phyloP scores from a whole-genome alignment of 2,113 vertebrate species.

The Cygnus buccinator region DNA sequence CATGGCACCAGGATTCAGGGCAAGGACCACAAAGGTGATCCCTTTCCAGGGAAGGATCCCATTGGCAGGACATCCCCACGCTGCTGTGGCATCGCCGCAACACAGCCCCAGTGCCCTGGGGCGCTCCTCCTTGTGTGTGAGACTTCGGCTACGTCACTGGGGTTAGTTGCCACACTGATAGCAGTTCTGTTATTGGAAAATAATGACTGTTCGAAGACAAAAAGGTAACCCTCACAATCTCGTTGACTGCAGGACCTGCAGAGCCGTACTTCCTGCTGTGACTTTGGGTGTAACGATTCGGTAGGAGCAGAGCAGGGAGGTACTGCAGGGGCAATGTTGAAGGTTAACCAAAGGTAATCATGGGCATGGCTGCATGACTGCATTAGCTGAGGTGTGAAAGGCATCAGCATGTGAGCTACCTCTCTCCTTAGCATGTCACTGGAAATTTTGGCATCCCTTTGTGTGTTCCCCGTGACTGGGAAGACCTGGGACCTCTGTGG shows the following conservation, averaged over 20 bases:
- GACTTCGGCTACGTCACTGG: background rate
- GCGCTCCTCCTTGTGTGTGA: accelerated
- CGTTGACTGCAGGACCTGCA: background rate
- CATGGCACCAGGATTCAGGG: background rate
- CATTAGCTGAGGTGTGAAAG: background rate
- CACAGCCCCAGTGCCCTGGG: accelerated
- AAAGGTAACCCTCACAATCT: background rate
- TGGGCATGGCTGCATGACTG: background rate
- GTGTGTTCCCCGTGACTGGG: background rate
- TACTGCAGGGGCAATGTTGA: background rate
- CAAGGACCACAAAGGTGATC: background rate
- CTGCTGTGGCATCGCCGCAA: background rate
- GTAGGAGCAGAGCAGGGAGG: background rate
- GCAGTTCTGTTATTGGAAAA: background rate
- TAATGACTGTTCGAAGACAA: background rate
- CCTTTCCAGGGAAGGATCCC: background rate
- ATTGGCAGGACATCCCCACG: background rate
- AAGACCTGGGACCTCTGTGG: background rate
- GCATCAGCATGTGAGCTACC: background rate
- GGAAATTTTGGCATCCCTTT: background rate
- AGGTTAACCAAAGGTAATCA: background rate
- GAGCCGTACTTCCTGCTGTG: background rate
- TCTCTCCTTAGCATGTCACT: background rate
- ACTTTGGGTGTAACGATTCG: too few species aligned
- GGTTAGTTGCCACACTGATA: background rate